Base-by-base conservation (phyloP, 2,797 vertebrate species). In the Danio kyathit region DNA sequence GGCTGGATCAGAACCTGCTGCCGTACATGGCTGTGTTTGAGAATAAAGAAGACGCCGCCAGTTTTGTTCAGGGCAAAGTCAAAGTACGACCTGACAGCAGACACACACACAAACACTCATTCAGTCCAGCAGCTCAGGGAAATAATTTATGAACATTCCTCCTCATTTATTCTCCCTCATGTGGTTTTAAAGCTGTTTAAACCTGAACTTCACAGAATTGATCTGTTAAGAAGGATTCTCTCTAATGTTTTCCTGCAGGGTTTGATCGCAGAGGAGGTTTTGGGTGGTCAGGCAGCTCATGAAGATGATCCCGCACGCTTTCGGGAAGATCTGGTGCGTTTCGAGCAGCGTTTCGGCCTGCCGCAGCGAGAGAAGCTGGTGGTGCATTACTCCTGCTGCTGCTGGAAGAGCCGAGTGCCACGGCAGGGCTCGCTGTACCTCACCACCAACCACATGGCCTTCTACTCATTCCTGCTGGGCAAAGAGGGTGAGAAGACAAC, bases 381-480 rank as follows among this genome's bases (percentile, higher is more conserved):
- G 87, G 96, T 96, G 0, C 96, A 93, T 90, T 97, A 95, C 88
- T 97, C 97, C 1, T 99, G 97, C 93, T 98, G 97, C 92, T 98
- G 97, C 89, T 99, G 98, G 98, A 99, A 98, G 91, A 96, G 97
- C 60, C 94, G 93, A 43, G 97, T 99, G 80, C 98, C 97, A 41
- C 96, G 98, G 9, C 98, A 99, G 89, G 98, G 98, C 87, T 96
- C 97, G 94, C 95, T 99, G 67, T 99, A 97, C 92, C 95, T 99
- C 88, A 98, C 97, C 89, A 96, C 95, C 94, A 97, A 99, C 92
- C 98, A 99, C 88, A 89, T 98, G 84, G 96, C 96, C 89, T 99
- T 99, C 93, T 99, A 99, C 90, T 98, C 98, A 63, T 98, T 97
- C 93, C 95, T 99, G 91, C 91, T 99, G 75, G 97, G 97, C 86